Percentiles rank a stretch among this genome's conserved stretches.
These are phyloP conservation scores for Falco peregrinus DNA, from an alignment of 2,797 vertebrate species.

Conservation along the genomic window DNA sequence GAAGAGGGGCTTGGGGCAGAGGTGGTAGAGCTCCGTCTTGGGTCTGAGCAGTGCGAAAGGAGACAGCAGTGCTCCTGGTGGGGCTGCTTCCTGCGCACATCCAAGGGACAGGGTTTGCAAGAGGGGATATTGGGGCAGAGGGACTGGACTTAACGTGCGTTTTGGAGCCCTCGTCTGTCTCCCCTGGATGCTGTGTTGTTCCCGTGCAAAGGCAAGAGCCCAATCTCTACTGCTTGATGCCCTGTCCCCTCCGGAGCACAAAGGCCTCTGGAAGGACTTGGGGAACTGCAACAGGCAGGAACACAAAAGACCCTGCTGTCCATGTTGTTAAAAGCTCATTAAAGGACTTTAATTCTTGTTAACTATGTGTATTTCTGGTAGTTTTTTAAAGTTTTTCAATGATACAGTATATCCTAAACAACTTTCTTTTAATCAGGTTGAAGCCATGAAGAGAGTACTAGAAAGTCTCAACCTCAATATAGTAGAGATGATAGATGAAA, in stretches of 20 bases:
- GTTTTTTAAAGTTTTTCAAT: neutral
- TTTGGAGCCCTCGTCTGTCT: neutral
- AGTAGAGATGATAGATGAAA: constrained; percentile 94
- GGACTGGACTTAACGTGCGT: fast-evolving
- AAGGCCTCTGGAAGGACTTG: neutral
- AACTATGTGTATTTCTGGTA: neutral
- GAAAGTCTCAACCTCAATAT: constrained; percentile 89
- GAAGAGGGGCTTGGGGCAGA: neutral
- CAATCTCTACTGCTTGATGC: fast-evolving
- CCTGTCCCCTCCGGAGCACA: neutral
- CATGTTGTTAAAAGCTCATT: neutral
- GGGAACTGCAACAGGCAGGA: neutral
- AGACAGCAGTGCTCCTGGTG: neutral
- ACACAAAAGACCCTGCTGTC: neutral
- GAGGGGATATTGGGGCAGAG: neutral
- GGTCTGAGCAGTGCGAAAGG: neutral
- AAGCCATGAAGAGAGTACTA: constrained; percentile 85
- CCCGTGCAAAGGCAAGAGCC: neutral
- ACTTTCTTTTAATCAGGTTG: constrained; percentile 79
- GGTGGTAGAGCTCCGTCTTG: neutral
- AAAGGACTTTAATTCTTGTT: neutral
- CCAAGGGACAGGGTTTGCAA: neutral
- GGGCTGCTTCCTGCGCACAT: neutral
- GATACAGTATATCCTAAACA: neutral
- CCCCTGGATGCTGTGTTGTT: neutral